Base-by-base conservation (phyloP, 2,888 invertebrate genomes). In the Microplitis manilae region DNA sequence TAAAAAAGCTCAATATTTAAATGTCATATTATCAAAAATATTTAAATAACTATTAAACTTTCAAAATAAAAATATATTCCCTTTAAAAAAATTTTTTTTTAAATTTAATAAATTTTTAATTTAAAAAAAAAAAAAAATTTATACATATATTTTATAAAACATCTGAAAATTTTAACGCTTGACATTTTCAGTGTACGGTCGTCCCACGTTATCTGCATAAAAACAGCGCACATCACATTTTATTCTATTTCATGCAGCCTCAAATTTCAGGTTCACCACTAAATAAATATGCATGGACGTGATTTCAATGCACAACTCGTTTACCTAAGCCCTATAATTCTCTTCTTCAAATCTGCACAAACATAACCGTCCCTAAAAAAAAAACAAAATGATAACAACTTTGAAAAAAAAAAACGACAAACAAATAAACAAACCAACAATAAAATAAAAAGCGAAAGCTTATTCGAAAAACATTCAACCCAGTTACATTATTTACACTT, bases 261-360 rank as follows among this genome's bases (percentile, higher is more conserved):
- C 20, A 13, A 59, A 70, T 70, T 50, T 70, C 13, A 65, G 65
- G 65, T 65, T 38, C 13, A 59, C 20, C 70, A 6, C 20, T 7
- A 50, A 59, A 70, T 70, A 70, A 70, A 70, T 70, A 70, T 70
- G 70, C 30, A 70, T 70, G 70, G 20, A 70, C 70, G 70, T 70
- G 70, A 60, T 70, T 20, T 50, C 60, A 30, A 70, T 70, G 70
- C 70, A 68, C 50, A 70, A 50, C 50, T 50, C 70, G 60, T 70
- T 59, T 20, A 65, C 65, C 20, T 65, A 65, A 65, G 38, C 65
- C 65, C 8, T 38, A 65, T 65, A 65, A 67, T 67, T 67, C 39
- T 9, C 17, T 30, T 50, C 41, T 41, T 15, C 40, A 30, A 68
- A 39, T 60, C 17, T 70, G 6, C 15, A 70, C 60, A 70, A 17